phyloP scores from a whole-genome alignment of 2,888 invertebrate genomes.

The Sinhomidia bicolor region DNA sequence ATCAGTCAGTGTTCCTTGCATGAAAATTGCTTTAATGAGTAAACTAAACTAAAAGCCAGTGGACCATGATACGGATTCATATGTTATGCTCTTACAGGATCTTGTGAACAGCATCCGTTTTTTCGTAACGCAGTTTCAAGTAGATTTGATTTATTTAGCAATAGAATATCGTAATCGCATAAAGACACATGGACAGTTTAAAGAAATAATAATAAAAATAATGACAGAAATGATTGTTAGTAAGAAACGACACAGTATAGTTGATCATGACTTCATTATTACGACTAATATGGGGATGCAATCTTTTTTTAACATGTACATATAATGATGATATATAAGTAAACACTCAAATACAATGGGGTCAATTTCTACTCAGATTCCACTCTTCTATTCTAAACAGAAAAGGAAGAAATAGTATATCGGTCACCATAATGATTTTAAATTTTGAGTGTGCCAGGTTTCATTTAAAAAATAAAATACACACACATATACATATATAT shows the following conservation, averaged over 20 bases:
- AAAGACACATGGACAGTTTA: constrained; percentile 14
- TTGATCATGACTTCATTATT: too few species aligned
- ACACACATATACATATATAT: too few species aligned
- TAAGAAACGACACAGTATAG: background rate
- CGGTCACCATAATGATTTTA: background rate
- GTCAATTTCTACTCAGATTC: background rate
- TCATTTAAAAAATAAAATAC: background rate
- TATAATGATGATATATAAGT: background rate
- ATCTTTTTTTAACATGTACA: background rate
- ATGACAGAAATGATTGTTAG: too few species aligned
- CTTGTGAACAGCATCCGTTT: background rate
- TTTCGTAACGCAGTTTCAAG: background rate
- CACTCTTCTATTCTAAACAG: background rate
- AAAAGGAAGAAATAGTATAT: background rate
- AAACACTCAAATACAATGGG: background rate
- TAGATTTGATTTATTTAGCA: background rate
- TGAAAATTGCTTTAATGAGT: background rate
- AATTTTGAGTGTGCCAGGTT: background rate
- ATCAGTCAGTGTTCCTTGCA: background rate
- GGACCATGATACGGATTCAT: constrained; percentile 23
- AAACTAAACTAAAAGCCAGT: background rate
- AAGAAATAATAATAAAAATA: background rate
- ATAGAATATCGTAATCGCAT: constrained; percentile 7
- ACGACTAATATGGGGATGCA: background rate
- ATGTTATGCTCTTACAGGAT: background rate